phyloP scores from a whole-genome alignment of 2,797 vertebrate genomes.

The Pangasius larnaudii region DNA sequence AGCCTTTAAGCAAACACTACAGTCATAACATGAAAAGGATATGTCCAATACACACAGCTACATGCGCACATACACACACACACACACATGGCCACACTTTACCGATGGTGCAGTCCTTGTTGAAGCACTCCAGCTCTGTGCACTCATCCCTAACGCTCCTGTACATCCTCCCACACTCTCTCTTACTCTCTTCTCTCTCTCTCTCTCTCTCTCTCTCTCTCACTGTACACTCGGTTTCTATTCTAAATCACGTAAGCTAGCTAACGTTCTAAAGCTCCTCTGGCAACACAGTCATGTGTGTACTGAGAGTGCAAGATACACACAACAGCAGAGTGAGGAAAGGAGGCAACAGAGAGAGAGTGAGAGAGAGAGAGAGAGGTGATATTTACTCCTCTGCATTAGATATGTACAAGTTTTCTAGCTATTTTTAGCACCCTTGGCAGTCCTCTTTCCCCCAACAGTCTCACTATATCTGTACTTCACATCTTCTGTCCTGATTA shows the following conservation, averaged over 20 bases:
- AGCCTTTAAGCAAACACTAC: background rate
- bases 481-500: background rate
- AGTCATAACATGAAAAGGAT: background rate
- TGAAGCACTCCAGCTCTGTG: slow-evolving; percentile 82
- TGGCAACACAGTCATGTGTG: background rate
- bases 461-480: background rate
- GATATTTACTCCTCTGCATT: background rate
- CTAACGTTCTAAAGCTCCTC: slow-evolving; percentile 17
- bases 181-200: slow-evolving; percentile 22
- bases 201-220: background rate
- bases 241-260: background rate
- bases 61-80: slow-evolving; percentile 25
- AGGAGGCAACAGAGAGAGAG: background rate
- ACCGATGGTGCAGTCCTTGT: slow-evolving; percentile 84
- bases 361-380: background rate
- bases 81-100: slow-evolving; percentile 62
- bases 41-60: slow-evolving; percentile 4
- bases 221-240: background rate
- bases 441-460: background rate
- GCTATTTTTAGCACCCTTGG: background rate
- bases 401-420: background rate
- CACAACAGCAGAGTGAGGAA: background rate
- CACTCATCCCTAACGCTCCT: slow-evolving; percentile 81
- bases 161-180: slow-evolving; percentile 36
- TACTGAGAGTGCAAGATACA: background rate